These are phyloP conservation scores for Varecia variegata DNA, from an alignment of 2,797 vertebrate species.

Conservation along the genomic window DNA sequence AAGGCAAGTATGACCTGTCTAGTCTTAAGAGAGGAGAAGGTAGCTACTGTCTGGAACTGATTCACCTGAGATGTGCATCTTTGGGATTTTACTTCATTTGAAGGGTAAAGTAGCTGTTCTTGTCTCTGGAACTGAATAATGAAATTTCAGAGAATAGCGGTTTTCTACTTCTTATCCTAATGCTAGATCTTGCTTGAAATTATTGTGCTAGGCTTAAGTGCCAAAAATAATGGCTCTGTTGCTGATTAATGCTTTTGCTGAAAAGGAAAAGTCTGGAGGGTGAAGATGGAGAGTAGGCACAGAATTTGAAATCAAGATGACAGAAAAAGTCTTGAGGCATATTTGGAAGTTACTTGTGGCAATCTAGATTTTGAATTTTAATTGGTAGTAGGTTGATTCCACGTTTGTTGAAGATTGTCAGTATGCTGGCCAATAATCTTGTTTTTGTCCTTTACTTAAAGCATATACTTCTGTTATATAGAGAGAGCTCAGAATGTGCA, in stretches of 20 bases:
- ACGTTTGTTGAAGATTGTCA: background rate
- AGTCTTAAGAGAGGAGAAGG: background rate
- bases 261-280: background rate
- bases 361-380: constrained; percentile 21
- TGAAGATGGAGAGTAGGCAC: background rate
- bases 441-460: background rate
- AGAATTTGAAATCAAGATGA: background rate
- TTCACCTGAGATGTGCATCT: background rate
- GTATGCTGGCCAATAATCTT: background rate
- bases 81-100: background rate
- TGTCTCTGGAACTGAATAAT: constrained; percentile 26
- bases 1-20: background rate
- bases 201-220: background rate
- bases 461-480: background rate
- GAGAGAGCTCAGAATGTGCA: background rate
- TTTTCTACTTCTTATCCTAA: constrained; percentile 18
- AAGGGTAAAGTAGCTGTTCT: background rate
- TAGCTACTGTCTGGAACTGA: background rate
- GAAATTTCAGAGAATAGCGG: constrained; percentile 11
- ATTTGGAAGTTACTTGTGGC: constrained; percentile 8
- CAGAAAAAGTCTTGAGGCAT: background rate
- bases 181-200: constrained; percentile 26
- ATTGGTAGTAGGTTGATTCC: background rate
- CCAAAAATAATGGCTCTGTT: background rate
- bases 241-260: background rate